These are phyloP conservation scores for Eufriesea mexicana DNA, from an alignment of 1,140 invertebrate species.

Conservation along the genomic window DNA sequence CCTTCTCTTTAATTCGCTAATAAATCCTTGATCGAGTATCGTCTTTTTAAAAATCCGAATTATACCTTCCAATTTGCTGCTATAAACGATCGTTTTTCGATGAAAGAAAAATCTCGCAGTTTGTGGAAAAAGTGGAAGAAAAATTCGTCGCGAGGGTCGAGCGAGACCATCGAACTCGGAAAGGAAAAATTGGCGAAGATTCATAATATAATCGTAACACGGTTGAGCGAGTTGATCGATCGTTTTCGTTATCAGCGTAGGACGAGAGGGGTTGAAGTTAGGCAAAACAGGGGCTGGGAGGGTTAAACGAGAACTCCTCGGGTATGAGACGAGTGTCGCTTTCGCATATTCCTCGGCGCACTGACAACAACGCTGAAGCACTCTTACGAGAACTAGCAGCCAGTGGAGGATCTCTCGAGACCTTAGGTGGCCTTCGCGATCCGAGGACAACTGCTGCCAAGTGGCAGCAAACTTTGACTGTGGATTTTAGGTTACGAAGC, in stretches of 20 bases:
- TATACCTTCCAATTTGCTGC: too few species aligned
- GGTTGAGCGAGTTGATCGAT: conserved; percentile 8
- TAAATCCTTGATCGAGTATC: too few species aligned
- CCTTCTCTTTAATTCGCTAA: too few species aligned
- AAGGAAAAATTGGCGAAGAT: neutral
- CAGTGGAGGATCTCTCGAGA: conserved; percentile 64
- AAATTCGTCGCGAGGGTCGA: too few species aligned
- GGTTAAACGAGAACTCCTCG: conserved; percentile 52
- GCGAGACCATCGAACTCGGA: neutral
- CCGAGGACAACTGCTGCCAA: conserved; percentile 56
- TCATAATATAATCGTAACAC: neutral
- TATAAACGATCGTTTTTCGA: too few species aligned
- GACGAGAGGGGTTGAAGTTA: neutral
- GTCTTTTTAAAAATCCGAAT: too few species aligned
- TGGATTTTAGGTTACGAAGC: conserved; percentile 58
- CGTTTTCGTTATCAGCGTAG: neutral
- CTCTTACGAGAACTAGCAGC: conserved; percentile 62
- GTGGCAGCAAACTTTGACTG: conserved; percentile 56
- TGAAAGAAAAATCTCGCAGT: too few species aligned
- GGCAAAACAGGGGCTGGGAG: neutral
- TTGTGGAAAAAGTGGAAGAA: too few species aligned
- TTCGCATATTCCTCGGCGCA: conserved; percentile 62
- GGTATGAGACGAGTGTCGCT: conserved; percentile 50
- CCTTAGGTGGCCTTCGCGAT: conserved; percentile 63
- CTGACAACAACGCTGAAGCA: conserved; percentile 58